Conservation (phyloP, 1,140 invertebrate genomes). For the Lamellibrachia luymesi region DNA sequence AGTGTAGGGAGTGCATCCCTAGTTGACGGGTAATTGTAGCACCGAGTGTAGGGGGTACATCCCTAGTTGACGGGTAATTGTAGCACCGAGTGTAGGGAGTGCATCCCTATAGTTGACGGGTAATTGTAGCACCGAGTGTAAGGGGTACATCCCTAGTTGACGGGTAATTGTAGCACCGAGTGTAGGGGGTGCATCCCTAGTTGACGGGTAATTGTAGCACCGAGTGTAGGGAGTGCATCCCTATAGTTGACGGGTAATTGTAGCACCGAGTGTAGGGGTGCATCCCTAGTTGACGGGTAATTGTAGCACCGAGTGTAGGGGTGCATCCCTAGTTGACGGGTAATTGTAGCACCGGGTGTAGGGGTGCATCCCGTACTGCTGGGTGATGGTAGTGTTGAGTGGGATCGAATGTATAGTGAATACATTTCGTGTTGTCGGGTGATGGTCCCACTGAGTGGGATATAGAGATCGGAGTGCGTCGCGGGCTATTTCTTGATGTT, state of each 20-base stretch:
- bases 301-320: too few relatives aligned
- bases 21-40: neutral
- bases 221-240: neutral
- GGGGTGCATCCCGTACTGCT: too few relatives aligned
- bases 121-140: neutral
- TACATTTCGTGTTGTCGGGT: too few relatives aligned
- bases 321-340: too few relatives aligned
- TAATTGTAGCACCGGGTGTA: too few relatives aligned
- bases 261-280: too few relatives aligned
- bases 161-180: neutral
- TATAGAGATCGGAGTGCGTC: too few relatives aligned
- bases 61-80: neutral
- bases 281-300: too few relatives aligned
- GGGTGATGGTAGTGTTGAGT: too few relatives aligned
- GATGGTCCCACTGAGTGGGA: too few relatives aligned
- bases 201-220: neutral
- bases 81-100: neutral
- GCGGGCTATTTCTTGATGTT: too few relatives aligned
- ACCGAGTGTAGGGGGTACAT: neutral
- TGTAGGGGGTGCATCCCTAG: neutral
- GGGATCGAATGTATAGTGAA: too few relatives aligned
- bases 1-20: neutral
- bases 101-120: neutral
- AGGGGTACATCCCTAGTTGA: neutral
- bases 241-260: neutral